These are phyloP conservation scores for Chrosomus eos DNA, from an alignment of 2,797 vertebrate species.

Conservation along the genomic window DNA sequence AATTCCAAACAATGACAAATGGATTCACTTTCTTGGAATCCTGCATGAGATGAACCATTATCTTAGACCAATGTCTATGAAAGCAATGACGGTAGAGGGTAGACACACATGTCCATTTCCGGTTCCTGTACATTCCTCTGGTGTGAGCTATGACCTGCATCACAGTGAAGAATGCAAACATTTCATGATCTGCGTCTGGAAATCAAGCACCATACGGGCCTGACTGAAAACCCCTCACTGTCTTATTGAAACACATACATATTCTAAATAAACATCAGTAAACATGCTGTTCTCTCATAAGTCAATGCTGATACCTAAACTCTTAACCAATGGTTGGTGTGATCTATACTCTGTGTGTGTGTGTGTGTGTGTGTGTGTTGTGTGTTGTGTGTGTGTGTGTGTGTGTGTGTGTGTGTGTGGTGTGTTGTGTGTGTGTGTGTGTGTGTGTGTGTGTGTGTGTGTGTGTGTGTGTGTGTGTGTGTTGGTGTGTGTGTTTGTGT, in stretches of 20 bases:
- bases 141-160: conserved; percentile 25
- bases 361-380: not conserved
- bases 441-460: no score
- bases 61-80: not conserved
- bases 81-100: not conserved
- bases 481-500: no score
- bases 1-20: not conserved
- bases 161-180: conserved; percentile 25
- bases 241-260: conserved; percentile 13
- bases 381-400: no score
- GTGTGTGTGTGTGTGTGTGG: no score
- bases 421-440: no score
- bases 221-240: conserved; percentile 14
- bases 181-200: not conserved
- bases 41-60: not conserved
- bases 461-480: no score
- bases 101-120: conserved; percentile 13
- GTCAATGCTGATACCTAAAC: not conserved
- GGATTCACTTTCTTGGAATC: conserved; percentile 3
- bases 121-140: conserved; percentile 35
- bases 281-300: no score
- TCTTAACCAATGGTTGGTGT: not conserved
- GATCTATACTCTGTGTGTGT: not conserved
- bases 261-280: not conserved
- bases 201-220: not conserved